Base-by-base conservation (phyloP, 2,888 invertebrate species). In the Synergus gifuensis region DNA sequence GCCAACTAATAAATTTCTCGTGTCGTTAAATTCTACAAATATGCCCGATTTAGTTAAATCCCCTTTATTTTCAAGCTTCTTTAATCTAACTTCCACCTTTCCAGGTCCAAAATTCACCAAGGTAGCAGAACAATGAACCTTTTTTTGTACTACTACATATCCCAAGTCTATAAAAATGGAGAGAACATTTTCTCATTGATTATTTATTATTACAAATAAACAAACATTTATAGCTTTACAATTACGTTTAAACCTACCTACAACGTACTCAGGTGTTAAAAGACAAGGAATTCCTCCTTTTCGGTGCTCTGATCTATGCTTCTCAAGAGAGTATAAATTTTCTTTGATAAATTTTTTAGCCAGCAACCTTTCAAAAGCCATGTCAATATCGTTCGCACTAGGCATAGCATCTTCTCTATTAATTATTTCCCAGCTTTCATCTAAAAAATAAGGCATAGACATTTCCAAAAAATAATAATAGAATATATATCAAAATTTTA, bases 71-170 rank as follows among this genome's bases (percentile, higher is more conserved):
- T 87, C 85, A 9, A 79, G 36, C 73, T 85, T 86, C 62, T 84
- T 84, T 54, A 94, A 88, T 87, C 92, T 92, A 9, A 94, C 82
- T 69, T 93, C 93, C 0, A 92, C 92, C 40, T 88, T 86, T 73
- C 93, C 92, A 1, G 94, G 94, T 0, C 95, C 94, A 84, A 94
- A 94, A 88, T 95, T 95, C 62, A 93, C 90, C 58, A 94, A 40
- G 16, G 49, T 54, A 16, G 36, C 49, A 14, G 28, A 54, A 11
- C 12, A 12, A 1, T 36, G 49, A 11, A 36, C 11, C 4, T 28
- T 73, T 8, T n/a, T 54, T 73, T 73, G 54, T 2, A 73, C 54
- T 11, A 73, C 36, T 36, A 73, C 36, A n/a, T 54, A 73, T 28
- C 54, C 73, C 11, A 73, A 5, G 11, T 73, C 73, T 73, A 40